Base-by-base conservation (phyloP, 2,888 invertebrate genomes). In the Salpingus planirostris region DNA sequence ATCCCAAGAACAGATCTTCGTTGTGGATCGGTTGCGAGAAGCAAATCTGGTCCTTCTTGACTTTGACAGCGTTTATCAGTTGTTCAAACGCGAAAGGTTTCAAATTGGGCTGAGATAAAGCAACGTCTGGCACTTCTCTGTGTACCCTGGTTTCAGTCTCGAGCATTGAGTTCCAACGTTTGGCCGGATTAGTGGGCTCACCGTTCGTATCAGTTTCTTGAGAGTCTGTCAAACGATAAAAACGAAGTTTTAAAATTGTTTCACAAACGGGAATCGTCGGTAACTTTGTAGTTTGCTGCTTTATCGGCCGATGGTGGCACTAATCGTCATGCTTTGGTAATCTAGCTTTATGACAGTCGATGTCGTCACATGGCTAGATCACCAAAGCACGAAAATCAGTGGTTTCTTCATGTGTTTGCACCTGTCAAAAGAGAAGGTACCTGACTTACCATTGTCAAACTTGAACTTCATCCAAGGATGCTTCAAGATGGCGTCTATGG, bases 11-110 rank as follows among this genome's bases (percentile, higher is more conserved):
- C 56, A 92, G 69, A 67, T 90, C 81, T 50, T 89, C 89, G 38
- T 85, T 70, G 49, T 80, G 76, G 21, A 80, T 78, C 1, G 93
- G 92, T 64, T 93, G 93, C 15, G 93, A 92, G 71, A 87, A 89
- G 55, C 82, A 80, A 4, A 56, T 33, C n/a, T 46, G 42, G 3
- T 63, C 59, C 29, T 55, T 57, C n/a, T 42, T 43, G 3, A 36
- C 40, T 21, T 42, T 48, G 2, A 48, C 24, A 13, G 46, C 43
- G 27, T 43, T 47, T 3, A 53, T 40, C 22, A 55, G 36, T 29
- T 56, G 46, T 27, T 50, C 32, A 11, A 54, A 43, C 4, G 43
- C 42, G 12, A 43, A 21, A 13, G 46, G 42, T n/a, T 37, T 34
- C 18, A 39, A 29, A 8, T 36, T 37, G 1, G 62, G 61, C 35